These are phyloP conservation scores for Clarias pachynema DNA, from an alignment of 2,797 vertebrate species.

Conservation along the genomic window DNA sequence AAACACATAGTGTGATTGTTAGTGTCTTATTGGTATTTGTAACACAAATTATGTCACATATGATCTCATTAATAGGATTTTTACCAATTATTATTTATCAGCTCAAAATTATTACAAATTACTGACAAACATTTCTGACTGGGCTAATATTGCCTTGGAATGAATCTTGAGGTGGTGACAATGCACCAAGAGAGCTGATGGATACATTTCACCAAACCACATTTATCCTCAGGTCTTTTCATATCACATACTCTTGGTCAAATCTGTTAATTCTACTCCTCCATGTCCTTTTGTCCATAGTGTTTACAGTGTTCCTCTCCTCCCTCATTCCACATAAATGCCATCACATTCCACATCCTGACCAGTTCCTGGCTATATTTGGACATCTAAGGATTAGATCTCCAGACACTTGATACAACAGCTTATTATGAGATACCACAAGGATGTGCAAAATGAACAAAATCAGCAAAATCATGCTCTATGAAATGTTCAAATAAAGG, in stretches of 20 bases:
- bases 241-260: neutral
- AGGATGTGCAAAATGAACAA: conserved; percentile 41
- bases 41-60: too few relatives aligned
- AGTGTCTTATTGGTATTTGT: too few relatives aligned
- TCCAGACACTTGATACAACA: conserved; percentile 45
- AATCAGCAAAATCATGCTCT: neutral
- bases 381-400: conserved; percentile 63
- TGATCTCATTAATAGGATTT: too few relatives aligned
- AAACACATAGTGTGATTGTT: too few relatives aligned
- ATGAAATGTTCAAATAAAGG: conserved; percentile 66
- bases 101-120: too few relatives aligned
- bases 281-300: neutral
- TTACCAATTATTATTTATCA: too few relatives aligned
- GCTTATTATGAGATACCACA: conserved; percentile 39
- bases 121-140: too few relatives aligned
- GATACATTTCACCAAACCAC: neutral
- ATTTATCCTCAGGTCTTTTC: neutral
- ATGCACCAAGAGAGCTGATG: neutral
- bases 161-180: neutral
- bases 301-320: conserved; percentile 18
- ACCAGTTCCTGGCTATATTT: conserved; percentile 62
- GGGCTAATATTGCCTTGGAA: neutral
- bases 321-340: conserved; percentile 35
- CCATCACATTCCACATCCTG: conserved; percentile 52
- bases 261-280: conserved; percentile 16